A percentile compares a stretch with the other conserved stretches of the same genome.
Evolutionary conservation across 1,140 invertebrate species (phyloP).

Genomic region (Eriosoma lanigerum): DNA sequence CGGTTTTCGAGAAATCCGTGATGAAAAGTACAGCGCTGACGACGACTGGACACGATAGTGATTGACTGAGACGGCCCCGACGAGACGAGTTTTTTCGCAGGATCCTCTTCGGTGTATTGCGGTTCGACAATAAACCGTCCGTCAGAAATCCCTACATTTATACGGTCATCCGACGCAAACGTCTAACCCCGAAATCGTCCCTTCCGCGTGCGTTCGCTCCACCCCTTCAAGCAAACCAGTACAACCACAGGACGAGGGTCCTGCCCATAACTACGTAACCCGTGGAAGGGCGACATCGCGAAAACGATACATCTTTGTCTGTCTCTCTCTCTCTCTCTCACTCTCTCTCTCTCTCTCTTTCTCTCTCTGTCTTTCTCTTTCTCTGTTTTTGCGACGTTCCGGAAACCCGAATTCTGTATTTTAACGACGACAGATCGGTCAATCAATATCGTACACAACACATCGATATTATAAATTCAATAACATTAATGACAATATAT

Average conservation of each 20-base stretch:
- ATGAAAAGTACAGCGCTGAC: too few relatives aligned
- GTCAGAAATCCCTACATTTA: background rate
- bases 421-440: background rate
- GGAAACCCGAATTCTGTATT: background rate
- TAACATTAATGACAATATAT: background rate
- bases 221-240: constrained; percentile 14
- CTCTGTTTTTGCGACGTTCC: background rate
- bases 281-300: background rate
- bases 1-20: too few relatives aligned
- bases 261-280: too few relatives aligned
- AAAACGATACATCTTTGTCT: background rate
- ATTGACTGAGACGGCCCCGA: too few relatives aligned
- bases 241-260: background rate
- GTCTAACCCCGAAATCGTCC: background rate
- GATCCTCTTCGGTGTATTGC: background rate
- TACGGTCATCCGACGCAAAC: background rate
- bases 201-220: background rate
- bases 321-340: background rate
- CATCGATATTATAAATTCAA: too few relatives aligned
- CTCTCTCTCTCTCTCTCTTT: background rate
- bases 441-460: too few relatives aligned
- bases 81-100: too few relatives aligned
- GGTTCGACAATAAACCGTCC: background rate
- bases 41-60: too few relatives aligned
- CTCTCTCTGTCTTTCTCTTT: background rate